Percentiles rank a stretch among this genome's conserved stretches.
Evolutionary conservation across 1,140 invertebrate species (phyloP).

Genomic region (Pogonomyrmex californicus): DNA sequence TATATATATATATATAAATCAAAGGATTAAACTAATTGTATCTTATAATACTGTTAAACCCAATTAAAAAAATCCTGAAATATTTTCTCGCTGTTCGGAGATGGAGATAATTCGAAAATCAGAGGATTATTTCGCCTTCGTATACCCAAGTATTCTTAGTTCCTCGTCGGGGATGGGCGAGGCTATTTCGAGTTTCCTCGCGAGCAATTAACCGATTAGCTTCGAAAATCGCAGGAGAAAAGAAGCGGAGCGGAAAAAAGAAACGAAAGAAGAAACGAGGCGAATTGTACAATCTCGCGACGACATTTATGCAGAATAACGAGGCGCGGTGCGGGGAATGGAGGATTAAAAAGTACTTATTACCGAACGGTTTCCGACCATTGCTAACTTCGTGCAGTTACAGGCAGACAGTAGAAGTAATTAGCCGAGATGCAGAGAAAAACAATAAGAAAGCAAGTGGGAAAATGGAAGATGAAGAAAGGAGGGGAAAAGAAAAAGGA

Average conservation of each 20-base stretch:
- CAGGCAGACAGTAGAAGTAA: slow-evolving; percentile 58
- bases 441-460: slow-evolving; percentile 55
- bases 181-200: slow-evolving; percentile 46
- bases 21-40: slow-evolving; percentile 42
- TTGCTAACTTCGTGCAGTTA: slow-evolving; percentile 62
- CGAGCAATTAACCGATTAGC: slow-evolving; percentile 61
- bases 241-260: slow-evolving; percentile 45
- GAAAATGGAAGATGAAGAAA: slow-evolving; percentile 37
- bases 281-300: slow-evolving; percentile 61
- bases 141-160: not conserved
- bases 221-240: slow-evolving; percentile 46
- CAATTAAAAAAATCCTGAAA: slow-evolving; percentile 58
- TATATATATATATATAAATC: slow-evolving; percentile 15
- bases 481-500: not conserved
- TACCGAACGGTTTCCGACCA: slow-evolving; percentile 48
- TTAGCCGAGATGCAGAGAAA: slow-evolving; percentile 61
- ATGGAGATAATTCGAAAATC: slow-evolving; percentile 54
- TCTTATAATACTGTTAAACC: slow-evolving; percentile 28
- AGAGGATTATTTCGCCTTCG: slow-evolving; percentile 42
- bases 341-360: slow-evolving; percentile 64
- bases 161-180: not conserved
- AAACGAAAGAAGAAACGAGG: slow-evolving; percentile 17
- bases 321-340: slow-evolving; percentile 36
- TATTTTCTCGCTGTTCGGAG: slow-evolving; percentile 41
- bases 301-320: slow-evolving; percentile 63